Percentiles rank a stretch among this genome's conserved stretches.
phyloP scores from a whole-genome alignment of 2,797 vertebrate species.

The Macrochelys suwanniensis region DNA sequence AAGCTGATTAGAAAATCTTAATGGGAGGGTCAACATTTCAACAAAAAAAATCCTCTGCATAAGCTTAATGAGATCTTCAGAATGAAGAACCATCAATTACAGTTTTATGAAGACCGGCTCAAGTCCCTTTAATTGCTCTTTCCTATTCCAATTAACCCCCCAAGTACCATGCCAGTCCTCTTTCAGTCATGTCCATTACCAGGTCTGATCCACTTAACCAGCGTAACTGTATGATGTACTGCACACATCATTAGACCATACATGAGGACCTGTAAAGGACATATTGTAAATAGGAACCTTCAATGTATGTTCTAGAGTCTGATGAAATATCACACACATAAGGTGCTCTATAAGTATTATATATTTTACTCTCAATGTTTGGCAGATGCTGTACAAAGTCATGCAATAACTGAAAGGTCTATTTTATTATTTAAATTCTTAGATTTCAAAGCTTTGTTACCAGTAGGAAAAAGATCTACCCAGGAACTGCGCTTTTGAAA shows the following conservation, averaged over 20 bases:
- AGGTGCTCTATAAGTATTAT: accelerated
- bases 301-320: accelerated
- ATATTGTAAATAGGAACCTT: background rate
- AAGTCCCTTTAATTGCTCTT: slow-evolving; percentile 74
- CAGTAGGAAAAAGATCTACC: background rate
- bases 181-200: slow-evolving; percentile 19
- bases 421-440: background rate
- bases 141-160: slow-evolving; percentile 76
- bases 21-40: slow-evolving; percentile 69
- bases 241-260: accelerated
- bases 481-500: accelerated
- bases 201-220: slow-evolving; percentile 22
- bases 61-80: slow-evolving; percentile 73
- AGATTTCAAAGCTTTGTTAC: background rate
- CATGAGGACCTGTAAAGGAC: accelerated
- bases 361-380: background rate
- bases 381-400: background rate
- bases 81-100: slow-evolving; percentile 67
- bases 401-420: background rate
- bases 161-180: slow-evolving; percentile 62
- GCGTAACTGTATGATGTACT: accelerated
- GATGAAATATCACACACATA: accelerated
- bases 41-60: slow-evolving; percentile 67
- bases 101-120: slow-evolving; percentile 71
- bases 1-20: slow-evolving; percentile 76